Percentiles rank a stretch among this genome's conserved stretches.
Evolutionary conservation across 1,140 invertebrate genomes (phyloP).

Genomic region (Diorhabda sublineata): DNA sequence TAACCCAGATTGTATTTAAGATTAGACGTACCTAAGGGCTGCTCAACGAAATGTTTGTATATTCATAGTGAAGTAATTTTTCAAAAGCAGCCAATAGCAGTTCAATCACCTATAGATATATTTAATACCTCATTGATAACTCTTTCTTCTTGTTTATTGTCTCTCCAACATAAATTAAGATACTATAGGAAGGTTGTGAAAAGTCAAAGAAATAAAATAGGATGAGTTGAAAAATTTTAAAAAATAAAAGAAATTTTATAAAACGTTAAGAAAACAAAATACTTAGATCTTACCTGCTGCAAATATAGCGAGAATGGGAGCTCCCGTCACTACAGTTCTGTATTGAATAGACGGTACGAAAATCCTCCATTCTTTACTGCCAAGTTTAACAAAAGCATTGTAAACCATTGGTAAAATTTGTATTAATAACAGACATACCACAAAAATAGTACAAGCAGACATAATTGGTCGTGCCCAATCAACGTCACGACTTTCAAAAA

Average conservation of each 20-base stretch:
- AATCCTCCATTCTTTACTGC: conserved; percentile 61
- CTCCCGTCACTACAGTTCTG: conserved; percentile 60
- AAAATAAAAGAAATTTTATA: neutral
- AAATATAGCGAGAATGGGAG: conserved; percentile 62
- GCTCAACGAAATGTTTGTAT: too few species aligned
- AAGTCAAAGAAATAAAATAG: too few species aligned
- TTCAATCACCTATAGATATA: too few species aligned
- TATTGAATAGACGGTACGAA: conserved; percentile 60
- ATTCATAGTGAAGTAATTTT: too few species aligned
- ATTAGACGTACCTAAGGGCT: too few species aligned
- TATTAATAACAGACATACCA: conserved; percentile 56
- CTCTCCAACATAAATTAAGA: too few species aligned
- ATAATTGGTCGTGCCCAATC: conserved; percentile 59
- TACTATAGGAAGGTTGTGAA: too few species aligned
- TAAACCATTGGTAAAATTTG: conserved; percentile 60
- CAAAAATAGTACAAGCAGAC: conserved; percentile 57
- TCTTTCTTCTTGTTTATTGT: too few species aligned
- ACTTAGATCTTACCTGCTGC: conserved; percentile 51
- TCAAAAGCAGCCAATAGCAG: too few species aligned
- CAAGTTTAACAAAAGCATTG: conserved; percentile 54
- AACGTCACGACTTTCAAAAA: conserved; percentile 58
- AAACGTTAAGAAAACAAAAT: neutral
- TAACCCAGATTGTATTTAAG: too few species aligned
- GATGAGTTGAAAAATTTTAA: too few species aligned
- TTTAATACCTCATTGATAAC: too few species aligned